Base-by-base conservation (phyloP, 2,888 invertebrate genomes). In the Metallyticus violacea region DNA sequence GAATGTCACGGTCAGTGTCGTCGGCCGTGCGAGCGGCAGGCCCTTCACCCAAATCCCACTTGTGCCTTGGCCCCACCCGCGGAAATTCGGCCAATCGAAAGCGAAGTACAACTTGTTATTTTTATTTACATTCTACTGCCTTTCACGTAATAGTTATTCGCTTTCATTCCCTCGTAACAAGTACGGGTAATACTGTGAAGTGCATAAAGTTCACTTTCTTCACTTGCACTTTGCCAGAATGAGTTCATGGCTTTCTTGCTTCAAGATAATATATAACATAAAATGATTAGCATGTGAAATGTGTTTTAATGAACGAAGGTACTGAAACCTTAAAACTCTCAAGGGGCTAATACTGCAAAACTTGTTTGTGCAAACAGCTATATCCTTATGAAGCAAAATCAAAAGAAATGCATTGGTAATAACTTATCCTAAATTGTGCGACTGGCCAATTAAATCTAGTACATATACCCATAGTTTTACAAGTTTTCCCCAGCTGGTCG, bases 1-100 rank as follows among this genome's bases (percentile, higher is more conserved):
- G 86, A 88, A 87, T 86, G 87, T 88, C 88, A 88, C 81, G 88
- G 88, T 79, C 87, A 87, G 62, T 84, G 79, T 79, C 86, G 78
- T 30, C 25, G n/a, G 81, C 79, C 80, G 87, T 26, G 28, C 40
- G 40, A 62, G 85, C 26, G 76, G 85, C 81, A 40, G 88, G 86
- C 87, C 88, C 87, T 88, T 88, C 88, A 88, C 87, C 87, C 77
- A 87, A 87, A 87, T 87, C 83, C 81, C 27, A 62, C 83, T 77
- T 22, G 83, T 26, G n/a, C 26, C 26, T 27, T 30, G 82, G 88
- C 86, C 85, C 82, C 88, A 86, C 88, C 88, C 88, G 88, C 85
- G 62, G 77, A 79, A 87, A 82, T 86, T 85, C 88, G 86, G 87
- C 86, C 86, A 86, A 88, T 83, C 79, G 88, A 88, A 88, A 88